Conservation (phyloP, 2,888 invertebrate species). For the Amblyteles armatorius region DNA sequence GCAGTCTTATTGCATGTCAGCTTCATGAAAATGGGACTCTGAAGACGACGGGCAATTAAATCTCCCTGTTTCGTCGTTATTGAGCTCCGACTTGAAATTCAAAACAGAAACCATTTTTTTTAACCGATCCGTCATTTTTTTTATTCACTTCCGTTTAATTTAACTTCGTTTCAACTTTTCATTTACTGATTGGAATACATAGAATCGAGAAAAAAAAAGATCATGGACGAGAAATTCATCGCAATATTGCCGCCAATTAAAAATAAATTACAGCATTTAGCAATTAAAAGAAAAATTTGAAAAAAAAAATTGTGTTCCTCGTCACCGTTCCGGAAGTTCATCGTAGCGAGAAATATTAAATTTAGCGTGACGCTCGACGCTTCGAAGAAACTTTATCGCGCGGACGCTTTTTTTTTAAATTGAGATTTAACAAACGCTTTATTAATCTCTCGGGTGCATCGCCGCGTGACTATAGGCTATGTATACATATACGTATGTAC, state of each 20-base stretch:
- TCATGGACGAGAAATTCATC: too few species aligned
- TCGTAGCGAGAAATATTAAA: background rate
- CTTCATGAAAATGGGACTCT: background rate
- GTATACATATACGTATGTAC: background rate
- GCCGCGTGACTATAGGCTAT: background rate
- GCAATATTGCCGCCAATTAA: too few species aligned
- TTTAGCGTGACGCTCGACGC: background rate
- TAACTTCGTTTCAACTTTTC: too few species aligned
- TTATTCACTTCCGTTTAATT: too few species aligned
- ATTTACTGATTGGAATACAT: too few species aligned
- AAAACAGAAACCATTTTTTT: too few species aligned
- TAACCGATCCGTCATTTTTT: too few species aligned
- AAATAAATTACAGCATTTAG: too few species aligned
- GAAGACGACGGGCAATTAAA: background rate
- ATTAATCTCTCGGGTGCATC: slow-evolving; percentile 1
- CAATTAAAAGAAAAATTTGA: background rate
- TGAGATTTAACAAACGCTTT: slow-evolving; percentile 7
- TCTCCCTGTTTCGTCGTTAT: too few species aligned
- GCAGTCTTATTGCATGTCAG: background rate
- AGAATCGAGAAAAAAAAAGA: too few species aligned
- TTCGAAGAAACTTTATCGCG: background rate
- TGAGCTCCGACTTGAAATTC: too few species aligned
- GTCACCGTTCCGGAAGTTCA: background rate
- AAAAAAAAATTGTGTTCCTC: background rate
- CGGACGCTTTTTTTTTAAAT: background rate